Percentiles rank a stretch among this genome's conserved stretches.
phyloP scores from a whole-genome alignment of 2,797 vertebrate genomes.

The Hapalemur alaotrensis region DNA sequence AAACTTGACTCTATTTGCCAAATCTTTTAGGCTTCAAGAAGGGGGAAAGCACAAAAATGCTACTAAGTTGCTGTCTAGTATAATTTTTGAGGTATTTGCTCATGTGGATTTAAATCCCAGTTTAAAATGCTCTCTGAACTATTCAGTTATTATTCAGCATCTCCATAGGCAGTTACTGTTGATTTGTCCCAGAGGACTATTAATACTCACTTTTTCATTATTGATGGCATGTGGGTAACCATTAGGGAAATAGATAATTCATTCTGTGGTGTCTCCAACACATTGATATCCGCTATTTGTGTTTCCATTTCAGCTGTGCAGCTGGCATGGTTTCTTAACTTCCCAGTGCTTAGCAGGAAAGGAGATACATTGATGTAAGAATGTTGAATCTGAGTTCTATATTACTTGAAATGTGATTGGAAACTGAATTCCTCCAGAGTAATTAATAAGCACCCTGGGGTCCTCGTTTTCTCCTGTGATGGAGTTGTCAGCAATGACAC shows the following conservation, averaged over 20 bases:
- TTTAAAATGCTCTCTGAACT: background rate
- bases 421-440: background rate
- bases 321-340: conserved; percentile 32
- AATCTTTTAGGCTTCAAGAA: background rate
- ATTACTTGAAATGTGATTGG: background rate
- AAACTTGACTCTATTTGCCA: background rate
- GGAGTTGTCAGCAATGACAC: background rate
- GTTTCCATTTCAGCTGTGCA: conserved; percentile 18
- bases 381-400: background rate
- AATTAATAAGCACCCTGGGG: background rate
- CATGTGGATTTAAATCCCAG: background rate
- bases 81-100: background rate
- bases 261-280: conserved; percentile 36
- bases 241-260: conserved; percentile 48
- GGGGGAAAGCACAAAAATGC: background rate
- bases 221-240: conserved; percentile 55
- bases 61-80: background rate
- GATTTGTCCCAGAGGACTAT: conserved; percentile 55
- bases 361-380: background rate
- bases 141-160: background rate
- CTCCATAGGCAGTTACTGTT: background rate
- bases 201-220: conserved; percentile 44
- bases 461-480: background rate
- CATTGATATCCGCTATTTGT: background rate
- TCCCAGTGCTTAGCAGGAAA: background rate